Percentiles rank a stretch among this genome's conserved stretches.
Conservation (phyloP, 2,888 invertebrate species). For the Acleris cristana region DNA sequence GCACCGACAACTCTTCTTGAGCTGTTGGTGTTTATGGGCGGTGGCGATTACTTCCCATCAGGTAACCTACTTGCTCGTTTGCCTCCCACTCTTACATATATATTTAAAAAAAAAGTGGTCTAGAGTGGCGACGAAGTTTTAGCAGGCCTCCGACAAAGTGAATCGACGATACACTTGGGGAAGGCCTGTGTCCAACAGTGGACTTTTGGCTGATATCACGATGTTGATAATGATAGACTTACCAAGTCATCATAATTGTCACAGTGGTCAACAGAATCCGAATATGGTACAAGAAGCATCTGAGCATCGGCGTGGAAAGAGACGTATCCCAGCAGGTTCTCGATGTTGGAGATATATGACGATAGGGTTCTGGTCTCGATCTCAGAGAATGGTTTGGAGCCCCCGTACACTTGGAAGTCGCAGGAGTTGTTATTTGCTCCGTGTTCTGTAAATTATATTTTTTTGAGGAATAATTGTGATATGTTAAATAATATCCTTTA, state of each 20-base stretch:
- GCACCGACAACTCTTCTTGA: too few species aligned
- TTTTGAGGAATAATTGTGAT: not conserved
- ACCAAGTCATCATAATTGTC: slow-evolving; percentile 79
- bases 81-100: too few species aligned
- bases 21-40: too few species aligned
- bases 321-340: slow-evolving; percentile 85
- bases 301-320: slow-evolving; percentile 91
- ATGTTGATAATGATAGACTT: slow-evolving; percentile 27
- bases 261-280: slow-evolving; percentile 80
- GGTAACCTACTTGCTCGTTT: too few species aligned
- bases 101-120: too few species aligned
- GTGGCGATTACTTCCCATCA: too few species aligned
- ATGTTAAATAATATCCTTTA: too few species aligned
- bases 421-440: slow-evolving; percentile 84
- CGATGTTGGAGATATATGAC: slow-evolving; percentile 78
- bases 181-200: too few species aligned
- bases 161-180: too few species aligned
- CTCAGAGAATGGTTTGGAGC: slow-evolving; percentile 88
- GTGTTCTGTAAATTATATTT: slow-evolving; percentile 61
- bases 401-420: slow-evolving; percentile 86
- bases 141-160: too few species aligned
- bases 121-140: too few species aligned
- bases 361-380: slow-evolving; percentile 84
- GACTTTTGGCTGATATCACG: too few species aligned
- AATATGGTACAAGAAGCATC: slow-evolving; percentile 87